Conservation (phyloP, 2,888 invertebrate genomes). For the Beris chalybata region DNA sequence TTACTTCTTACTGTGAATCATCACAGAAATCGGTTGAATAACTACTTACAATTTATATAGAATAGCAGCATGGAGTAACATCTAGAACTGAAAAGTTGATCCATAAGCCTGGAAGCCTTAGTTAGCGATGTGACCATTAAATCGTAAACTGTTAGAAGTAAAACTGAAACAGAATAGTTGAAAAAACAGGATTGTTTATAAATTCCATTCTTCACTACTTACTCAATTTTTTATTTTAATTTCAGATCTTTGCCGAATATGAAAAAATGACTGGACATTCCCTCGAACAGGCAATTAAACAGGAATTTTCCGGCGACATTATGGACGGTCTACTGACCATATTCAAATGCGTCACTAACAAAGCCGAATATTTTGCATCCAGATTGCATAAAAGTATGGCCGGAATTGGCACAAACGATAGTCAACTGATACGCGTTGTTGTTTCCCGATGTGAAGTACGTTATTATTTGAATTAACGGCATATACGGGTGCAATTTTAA, state of each 20-base stretch:
- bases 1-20: too few species aligned
- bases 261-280: constrained; percentile 74
- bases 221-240: constrained; percentile 3
- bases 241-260: constrained; percentile 54
- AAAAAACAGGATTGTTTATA: too few species aligned
- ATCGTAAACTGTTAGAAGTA: too few species aligned
- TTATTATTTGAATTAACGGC: not conserved
- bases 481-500: too few species aligned
- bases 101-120: too few species aligned
- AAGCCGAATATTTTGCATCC: constrained; percentile 82
- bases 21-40: too few species aligned
- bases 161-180: too few species aligned
- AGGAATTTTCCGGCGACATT: constrained; percentile 81
- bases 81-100: too few species aligned
- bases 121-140: too few species aligned
- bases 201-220: too few species aligned
- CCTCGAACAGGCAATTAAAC: constrained; percentile 76
- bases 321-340: constrained; percentile 81
- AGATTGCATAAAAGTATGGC: constrained; percentile 85
- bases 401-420: constrained; percentile 87
- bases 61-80: too few species aligned
- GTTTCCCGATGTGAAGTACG: constrained; percentile 73
- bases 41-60: too few species aligned
- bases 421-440: constrained; percentile 79
- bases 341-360: constrained; percentile 77